Conservation (phyloP, 2,797 vertebrate species). For the Prunella strophiata region DNA sequence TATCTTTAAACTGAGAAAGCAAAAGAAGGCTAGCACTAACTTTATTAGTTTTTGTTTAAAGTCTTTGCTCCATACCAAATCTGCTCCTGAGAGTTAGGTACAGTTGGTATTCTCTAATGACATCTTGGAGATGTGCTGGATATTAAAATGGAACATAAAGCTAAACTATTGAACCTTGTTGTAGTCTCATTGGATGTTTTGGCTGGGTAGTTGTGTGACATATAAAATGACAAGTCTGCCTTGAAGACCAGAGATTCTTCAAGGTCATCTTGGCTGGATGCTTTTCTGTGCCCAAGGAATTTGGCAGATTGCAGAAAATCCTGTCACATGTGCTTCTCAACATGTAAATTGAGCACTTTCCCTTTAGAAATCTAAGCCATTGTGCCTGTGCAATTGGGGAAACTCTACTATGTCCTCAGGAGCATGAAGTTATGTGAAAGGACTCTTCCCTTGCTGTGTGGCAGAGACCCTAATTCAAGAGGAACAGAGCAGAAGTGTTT, state of each 20-base stretch:
- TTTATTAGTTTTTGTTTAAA: background rate
- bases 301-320: background rate
- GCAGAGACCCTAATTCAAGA: background rate
- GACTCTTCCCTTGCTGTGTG: background rate
- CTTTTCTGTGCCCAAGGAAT: background rate
- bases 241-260: background rate
- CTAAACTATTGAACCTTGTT: background rate
- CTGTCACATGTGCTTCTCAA: background rate
- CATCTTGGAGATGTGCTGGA: background rate
- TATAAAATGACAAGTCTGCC: background rate
- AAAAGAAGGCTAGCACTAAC: background rate
- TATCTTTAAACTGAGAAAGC: background rate
- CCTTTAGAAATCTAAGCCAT: background rate
- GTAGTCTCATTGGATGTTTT: background rate
- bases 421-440: background rate
- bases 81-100: background rate
- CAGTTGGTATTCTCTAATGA: background rate
- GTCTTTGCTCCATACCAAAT: background rate
- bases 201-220: background rate
- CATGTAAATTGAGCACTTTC: background rate
- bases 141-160: background rate
- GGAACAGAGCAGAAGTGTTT: background rate
- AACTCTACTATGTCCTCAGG: background rate
- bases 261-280: background rate
- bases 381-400: background rate